Evolutionary conservation across 2,888 invertebrate species (phyloP), one percentile per base, ranked within the genome.

Genomic region (Leuctra nigra): DNA sequence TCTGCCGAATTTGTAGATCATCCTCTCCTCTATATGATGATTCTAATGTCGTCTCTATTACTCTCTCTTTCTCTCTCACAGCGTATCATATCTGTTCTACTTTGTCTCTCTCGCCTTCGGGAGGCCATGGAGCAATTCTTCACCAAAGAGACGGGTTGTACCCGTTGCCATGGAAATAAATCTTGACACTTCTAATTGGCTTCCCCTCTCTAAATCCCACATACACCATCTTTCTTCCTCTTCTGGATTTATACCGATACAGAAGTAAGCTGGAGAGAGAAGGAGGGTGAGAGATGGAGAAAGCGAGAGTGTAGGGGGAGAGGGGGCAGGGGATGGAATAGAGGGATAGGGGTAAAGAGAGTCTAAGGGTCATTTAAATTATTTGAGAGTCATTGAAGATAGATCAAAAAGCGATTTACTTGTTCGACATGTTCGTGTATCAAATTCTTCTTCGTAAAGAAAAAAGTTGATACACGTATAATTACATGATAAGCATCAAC

Each of bases 181-280:
- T 59, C 59, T 56, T 56, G 56, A 56, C 56, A 56, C 56, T 56
- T 59, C 59, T 59, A 59, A 59, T 59, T 59, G 59, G 59, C 54
- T 53, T 35, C 39, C 56, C 22, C 36, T 39, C 50, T 14, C 48
- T 22, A 14, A 16, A 23, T 38, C 50, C 56, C 50, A 14, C 52
- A n/a, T n/a, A n/a, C n/a, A n/a, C 29, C 16, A n/a, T 24, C 48
- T 48, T 47, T 33, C 44, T 11, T 25, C 46, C 44, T 20, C 41
- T 44, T 29, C 41, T 20, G 36, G 16, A 13, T 36, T 36, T 7
- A 4, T 16, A 16, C 36, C 36, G 36, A 36, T 36, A 36, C 36
- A 36, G 16, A n/a, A 7, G 36, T 36, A 36, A 36, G 36, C 36
- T 36, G 16, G 16, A 36, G 36, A 36, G 13, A 36, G 36, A n/a